A percentile compares a stretch with the other conserved stretches of the same genome.
phyloP scores from a whole-genome alignment of 2,888 invertebrate species.

The Pachymerium ferrugineum region DNA sequence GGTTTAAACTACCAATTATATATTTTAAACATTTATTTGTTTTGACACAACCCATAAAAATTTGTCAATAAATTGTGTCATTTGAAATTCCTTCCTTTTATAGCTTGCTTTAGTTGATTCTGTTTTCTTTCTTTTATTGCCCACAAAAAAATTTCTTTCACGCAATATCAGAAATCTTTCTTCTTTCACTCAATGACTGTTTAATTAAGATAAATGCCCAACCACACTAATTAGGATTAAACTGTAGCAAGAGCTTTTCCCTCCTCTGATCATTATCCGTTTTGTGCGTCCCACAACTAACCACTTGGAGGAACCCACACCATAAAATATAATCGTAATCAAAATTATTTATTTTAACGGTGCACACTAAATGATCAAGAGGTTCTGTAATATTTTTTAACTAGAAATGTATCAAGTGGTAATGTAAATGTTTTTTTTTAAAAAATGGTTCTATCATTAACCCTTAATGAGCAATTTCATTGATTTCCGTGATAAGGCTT shows the following conservation, averaged over 20 bases:
- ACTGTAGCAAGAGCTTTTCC: constrained; percentile 11
- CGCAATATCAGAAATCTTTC: background rate
- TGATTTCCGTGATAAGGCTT: too few relatives aligned
- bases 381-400: too few relatives aligned
- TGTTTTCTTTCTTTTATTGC: background rate
- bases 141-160: background rate
- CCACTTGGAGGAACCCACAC: background rate
- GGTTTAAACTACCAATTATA: background rate
- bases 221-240: constrained; percentile 23
- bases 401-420: too few relatives aligned
- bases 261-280: background rate
- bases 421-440: too few relatives aligned
- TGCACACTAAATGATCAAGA: background rate
- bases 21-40: too few relatives aligned
- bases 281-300: constrained; percentile 14
- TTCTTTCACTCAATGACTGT: background rate
- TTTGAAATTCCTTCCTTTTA: too few relatives aligned
- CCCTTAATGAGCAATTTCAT: too few relatives aligned
- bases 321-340: background rate
- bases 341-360: background rate
- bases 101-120: background rate
- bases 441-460: too few relatives aligned
- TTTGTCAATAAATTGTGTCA: too few relatives aligned
- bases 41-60: too few relatives aligned
- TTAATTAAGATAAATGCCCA: constrained; percentile 23